phyloP scores from a whole-genome alignment of 2,797 vertebrate genomes.

The Melanotaenia parkinsoni region DNA sequence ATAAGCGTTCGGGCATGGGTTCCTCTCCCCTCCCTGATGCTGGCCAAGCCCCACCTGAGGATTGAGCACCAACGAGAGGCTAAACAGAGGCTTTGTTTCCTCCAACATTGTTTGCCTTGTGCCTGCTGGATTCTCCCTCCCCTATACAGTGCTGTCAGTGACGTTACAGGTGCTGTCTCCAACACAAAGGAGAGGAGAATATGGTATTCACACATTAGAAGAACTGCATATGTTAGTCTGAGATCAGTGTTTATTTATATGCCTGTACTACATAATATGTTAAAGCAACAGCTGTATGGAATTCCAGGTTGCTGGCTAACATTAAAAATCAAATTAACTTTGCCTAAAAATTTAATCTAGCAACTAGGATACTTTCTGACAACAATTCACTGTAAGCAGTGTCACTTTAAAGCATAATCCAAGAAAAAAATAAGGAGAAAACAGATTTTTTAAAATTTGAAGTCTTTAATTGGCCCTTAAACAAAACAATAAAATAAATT shows the following conservation, averaged over 20 bases:
- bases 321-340: too few relatives aligned
- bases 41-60: conserved; percentile 77
- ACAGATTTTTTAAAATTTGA: too few relatives aligned
- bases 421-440: background rate
- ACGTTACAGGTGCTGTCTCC: conserved; percentile 45
- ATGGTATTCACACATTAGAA: background rate
- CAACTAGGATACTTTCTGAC: background rate
- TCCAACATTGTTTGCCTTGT: conserved; percentile 62
- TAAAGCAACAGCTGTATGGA: background rate
- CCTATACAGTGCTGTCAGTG: conserved; percentile 13
- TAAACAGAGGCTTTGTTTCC: conserved; percentile 65
- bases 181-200: conserved; percentile 20
- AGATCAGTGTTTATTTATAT: conserved; percentile 1
- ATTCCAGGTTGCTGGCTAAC: background rate
- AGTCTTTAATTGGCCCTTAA: too few relatives aligned
- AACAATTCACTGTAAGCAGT: background rate
- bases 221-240: background rate
- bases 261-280: background rate
- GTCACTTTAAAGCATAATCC: background rate
- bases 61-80: conserved; percentile 78
- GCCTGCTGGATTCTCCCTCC: conserved; percentile 44
- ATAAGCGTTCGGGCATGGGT: conserved; percentile 49
- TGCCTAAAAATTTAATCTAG: background rate
- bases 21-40: conserved; percentile 61
- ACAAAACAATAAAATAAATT: too few relatives aligned